These are phyloP conservation scores for Apteryx owenii DNA, from an alignment of 2,113 vertebrate genomes.

Conservation along the genomic window DNA sequence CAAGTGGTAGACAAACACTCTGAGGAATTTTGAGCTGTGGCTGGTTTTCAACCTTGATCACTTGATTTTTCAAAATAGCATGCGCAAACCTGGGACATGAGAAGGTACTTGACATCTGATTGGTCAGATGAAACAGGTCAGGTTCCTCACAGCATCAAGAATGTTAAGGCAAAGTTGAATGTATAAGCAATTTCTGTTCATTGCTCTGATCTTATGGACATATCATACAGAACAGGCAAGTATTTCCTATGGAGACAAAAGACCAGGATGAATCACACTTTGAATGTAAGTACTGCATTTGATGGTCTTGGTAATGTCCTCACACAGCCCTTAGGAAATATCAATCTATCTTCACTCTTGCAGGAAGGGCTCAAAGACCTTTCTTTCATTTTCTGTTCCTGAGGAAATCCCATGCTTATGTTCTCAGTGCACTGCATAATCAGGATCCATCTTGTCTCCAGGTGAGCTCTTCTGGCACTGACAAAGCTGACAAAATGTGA, in stretches of 20 bases:
- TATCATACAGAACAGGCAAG: background rate
- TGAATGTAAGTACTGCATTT: background rate
- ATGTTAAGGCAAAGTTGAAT: background rate
- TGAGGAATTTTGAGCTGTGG: background rate
- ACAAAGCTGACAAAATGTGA: background rate
- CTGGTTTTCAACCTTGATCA: background rate
- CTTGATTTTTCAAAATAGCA: background rate
- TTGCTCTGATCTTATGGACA: background rate
- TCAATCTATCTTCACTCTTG: background rate
- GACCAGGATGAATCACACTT: background rate
- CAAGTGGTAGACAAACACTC: background rate
- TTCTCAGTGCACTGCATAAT: background rate
- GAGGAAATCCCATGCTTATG: background rate
- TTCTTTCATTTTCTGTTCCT: background rate
- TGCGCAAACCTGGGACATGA: background rate
- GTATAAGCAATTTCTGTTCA: background rate
- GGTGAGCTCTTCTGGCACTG: background rate
- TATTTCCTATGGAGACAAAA: background rate
- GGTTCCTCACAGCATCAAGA: background rate
- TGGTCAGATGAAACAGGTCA: background rate
- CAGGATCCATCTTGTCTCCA: background rate
- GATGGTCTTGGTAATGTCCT: background rate
- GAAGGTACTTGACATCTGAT: background rate
- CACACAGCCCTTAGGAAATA: background rate
- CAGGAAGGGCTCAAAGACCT: background rate